phyloP scores from a whole-genome alignment of 2,797 vertebrate genomes.

The Lepus townsendii region DNA sequence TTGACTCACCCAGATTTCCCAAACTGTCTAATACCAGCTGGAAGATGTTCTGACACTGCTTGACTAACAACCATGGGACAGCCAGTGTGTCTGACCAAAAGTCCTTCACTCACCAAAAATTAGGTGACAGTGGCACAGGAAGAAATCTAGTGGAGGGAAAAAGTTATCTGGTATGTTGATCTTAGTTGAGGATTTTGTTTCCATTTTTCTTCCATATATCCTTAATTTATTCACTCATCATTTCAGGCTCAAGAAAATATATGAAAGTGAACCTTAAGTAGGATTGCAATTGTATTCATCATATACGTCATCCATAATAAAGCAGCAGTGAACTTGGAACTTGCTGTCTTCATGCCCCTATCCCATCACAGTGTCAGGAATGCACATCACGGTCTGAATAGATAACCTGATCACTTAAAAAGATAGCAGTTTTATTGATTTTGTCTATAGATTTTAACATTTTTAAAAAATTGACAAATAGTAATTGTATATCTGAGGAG shows the following conservation, averaged over 20 bases:
- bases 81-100: neutral
- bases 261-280: neutral
- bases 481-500: neutral
- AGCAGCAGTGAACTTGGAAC: neutral
- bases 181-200: neutral
- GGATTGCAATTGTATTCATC: neutral
- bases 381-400: neutral
- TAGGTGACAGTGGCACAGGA: neutral
- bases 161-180: neutral
- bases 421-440: neutral
- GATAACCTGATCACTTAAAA: neutral
- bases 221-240: neutral
- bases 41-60: neutral
- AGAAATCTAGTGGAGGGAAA: neutral
- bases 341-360: neutral
- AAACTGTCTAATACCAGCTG: neutral
- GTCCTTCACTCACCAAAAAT: neutral
- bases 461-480: neutral
- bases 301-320: neutral
- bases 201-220: neutral
- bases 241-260: neutral
- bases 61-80: neutral
- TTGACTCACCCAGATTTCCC: neutral
- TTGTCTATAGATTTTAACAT: constrained; percentile 27
- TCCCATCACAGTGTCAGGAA: neutral